phyloP scores from a whole-genome alignment of 2,113 vertebrate species.

The Empidonax traillii region DNA sequence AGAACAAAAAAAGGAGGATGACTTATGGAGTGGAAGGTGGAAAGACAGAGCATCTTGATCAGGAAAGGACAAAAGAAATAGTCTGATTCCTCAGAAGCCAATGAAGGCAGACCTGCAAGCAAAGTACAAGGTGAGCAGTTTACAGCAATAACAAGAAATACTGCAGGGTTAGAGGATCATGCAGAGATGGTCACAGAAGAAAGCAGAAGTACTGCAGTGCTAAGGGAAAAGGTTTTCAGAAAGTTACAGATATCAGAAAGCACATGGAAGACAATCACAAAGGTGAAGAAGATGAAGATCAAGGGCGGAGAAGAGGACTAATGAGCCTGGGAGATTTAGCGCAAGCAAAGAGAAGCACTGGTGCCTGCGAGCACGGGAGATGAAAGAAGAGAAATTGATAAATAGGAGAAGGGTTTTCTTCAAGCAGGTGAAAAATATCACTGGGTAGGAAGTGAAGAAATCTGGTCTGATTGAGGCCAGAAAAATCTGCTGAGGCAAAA shows the following conservation, averaged over 20 bases:
- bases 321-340: slow-evolving; percentile 48
- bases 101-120: slow-evolving; percentile 44
- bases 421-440: slow-evolving; percentile 24
- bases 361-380: background rate
- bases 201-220: slow-evolving; percentile 59
- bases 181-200: slow-evolving; percentile 67
- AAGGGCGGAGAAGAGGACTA: slow-evolving; percentile 48
- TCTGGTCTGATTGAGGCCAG: background rate
- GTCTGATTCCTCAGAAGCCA: slow-evolving; percentile 50
- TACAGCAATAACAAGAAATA: slow-evolving; percentile 67
- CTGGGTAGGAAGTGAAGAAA: slow-evolving; percentile 4
- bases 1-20: slow-evolving; percentile 43
- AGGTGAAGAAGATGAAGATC: slow-evolving; percentile 67
- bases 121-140: slow-evolving; percentile 59
- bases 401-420: slow-evolving; percentile 33
- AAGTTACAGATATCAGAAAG: slow-evolving; percentile 54
- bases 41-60: slow-evolving; percentile 36
- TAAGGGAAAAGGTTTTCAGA: slow-evolving; percentile 57
- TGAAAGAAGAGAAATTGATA: slow-evolving; percentile 42
- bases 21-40: slow-evolving; percentile 17
- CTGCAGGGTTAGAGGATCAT: slow-evolving; percentile 62
- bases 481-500: background rate
- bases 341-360: slow-evolving; percentile 15
- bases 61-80: slow-evolving; percentile 52
- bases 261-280: slow-evolving; percentile 36